Percentiles rank a stretch among this genome's conserved stretches.
These are phyloP conservation scores for Perognathus longimembris DNA, from an alignment of 2,113 vertebrate genomes.

Conservation along the genomic window DNA sequence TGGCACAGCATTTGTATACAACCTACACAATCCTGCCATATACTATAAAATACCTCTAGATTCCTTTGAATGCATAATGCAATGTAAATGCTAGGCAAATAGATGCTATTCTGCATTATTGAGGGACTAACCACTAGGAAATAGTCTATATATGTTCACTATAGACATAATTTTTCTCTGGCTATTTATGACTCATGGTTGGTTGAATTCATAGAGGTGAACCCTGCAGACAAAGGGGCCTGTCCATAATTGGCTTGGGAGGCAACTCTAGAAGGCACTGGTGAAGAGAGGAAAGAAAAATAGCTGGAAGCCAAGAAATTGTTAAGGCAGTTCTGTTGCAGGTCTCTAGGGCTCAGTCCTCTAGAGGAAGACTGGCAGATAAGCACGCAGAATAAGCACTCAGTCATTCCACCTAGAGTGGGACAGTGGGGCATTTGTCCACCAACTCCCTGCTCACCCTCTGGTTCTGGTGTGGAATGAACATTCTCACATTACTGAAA, in stretches of 20 bases:
- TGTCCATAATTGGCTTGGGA: neutral
- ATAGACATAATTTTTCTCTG: neutral
- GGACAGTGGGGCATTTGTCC: neutral
- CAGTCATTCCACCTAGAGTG: neutral
- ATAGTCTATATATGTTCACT: too few species aligned
- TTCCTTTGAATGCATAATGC: neutral
- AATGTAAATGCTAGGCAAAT: neutral
- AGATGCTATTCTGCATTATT: neutral
- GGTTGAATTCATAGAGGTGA: neutral
- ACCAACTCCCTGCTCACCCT: neutral
- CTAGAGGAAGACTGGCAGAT: neutral
- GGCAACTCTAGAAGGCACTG: neutral
- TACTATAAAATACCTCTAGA: neutral
- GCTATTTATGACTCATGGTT: neutral
- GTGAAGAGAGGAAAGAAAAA: neutral
- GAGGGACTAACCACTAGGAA: neutral
- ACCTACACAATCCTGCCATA: neutral
- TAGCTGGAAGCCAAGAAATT: neutral
- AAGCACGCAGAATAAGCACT: rapidly evolving
- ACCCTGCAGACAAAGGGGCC: neutral
- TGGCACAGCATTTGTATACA: neutral
- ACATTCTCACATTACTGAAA: neutral
- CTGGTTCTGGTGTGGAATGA: neutral
- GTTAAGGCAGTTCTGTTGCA: neutral
- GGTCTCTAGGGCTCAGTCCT: neutral